Conservation (phyloP, 2,888 invertebrate species). For the Lymantria dispar region DNA sequence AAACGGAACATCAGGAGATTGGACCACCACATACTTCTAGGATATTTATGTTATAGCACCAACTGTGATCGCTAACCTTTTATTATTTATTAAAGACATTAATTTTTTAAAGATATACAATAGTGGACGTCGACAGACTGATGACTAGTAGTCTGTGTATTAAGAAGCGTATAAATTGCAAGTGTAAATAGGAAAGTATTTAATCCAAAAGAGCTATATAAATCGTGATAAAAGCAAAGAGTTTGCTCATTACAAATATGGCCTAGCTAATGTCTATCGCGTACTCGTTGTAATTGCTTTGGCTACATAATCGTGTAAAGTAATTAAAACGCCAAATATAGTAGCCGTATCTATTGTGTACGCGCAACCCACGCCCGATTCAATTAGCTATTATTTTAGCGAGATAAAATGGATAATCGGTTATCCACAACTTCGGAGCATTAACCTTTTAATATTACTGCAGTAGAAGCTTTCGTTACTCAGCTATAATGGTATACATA, state of each 20-base stretch:
- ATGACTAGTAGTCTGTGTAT: too few species aligned
- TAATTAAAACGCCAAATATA: slow-evolving; percentile 25
- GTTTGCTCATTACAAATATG: not conserved
- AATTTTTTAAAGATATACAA: too few species aligned
- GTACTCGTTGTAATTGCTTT: slow-evolving; percentile 9
- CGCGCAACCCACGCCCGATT: slow-evolving; percentile 36
- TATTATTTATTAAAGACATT: too few species aligned
- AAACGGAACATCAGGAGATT: too few species aligned
- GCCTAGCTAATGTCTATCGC: slow-evolving; percentile 1
- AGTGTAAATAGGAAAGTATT: too few species aligned
- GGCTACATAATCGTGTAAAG: slow-evolving; percentile 15
- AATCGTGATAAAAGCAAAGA: not conserved
- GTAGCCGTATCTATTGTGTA: slow-evolving; percentile 20
- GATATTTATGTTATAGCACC: too few species aligned
- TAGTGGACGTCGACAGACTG: too few species aligned
- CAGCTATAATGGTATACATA: slow-evolving; percentile 9
- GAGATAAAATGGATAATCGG: slow-evolving; percentile 39
- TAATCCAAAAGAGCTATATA: not conserved
- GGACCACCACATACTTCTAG: too few species aligned
- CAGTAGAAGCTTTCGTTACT: slow-evolving; percentile 18
- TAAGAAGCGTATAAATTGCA: too few species aligned
- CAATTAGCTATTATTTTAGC: slow-evolving; percentile 39
- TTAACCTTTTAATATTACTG: slow-evolving; percentile 37
- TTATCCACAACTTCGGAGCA: slow-evolving; percentile 37
- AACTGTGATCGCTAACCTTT: too few species aligned